A percentile compares a stretch with the other conserved stretches of the same genome.
Evolutionary conservation across 2,113 vertebrate species (phyloP).

Genomic region (Harpagus bidentatus): DNA sequence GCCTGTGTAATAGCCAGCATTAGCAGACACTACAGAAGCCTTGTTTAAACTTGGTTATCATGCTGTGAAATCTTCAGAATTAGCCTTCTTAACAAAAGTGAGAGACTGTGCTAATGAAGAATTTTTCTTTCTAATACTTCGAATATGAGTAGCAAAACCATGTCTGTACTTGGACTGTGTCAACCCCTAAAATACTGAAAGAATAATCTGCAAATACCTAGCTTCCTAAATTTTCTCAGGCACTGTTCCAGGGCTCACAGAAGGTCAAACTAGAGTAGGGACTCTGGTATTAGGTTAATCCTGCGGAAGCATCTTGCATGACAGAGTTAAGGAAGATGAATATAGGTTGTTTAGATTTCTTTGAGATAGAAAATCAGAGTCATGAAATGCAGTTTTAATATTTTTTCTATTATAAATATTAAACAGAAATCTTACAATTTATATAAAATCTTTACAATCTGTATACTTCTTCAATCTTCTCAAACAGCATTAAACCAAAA

Average conservation of each 20-base stretch:
- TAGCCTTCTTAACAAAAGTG: not conserved
- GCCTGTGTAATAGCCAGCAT: not conserved
- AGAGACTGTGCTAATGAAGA: not conserved
- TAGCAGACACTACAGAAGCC: not conserved
- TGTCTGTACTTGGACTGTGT: not conserved
- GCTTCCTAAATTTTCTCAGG: not conserved
- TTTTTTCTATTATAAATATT: conserved; percentile 75
- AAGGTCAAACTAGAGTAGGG: not conserved
- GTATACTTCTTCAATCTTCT: conserved; percentile 59
- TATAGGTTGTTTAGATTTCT: not conserved
- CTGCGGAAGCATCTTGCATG: not conserved
- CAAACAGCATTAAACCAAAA: conserved; percentile 20
- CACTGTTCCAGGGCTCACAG: not conserved
- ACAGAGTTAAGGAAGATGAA: not conserved
- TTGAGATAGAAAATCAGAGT: not conserved
- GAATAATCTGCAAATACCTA: not conserved
- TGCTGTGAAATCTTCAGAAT: not conserved
- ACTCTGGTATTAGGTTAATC: not conserved
- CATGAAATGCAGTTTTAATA: conserved; percentile 11
- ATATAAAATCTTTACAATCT: conserved; percentile 73
- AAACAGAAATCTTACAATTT: conserved; percentile 59
- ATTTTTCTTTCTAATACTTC: not conserved
- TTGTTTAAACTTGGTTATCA: not conserved
- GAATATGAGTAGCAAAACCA: not conserved
- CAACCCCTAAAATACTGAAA: not conserved